These are phyloP conservation scores for Chamaetylas fuelleborni DNA, from an alignment of 2,113 vertebrate genomes.

Conservation along the genomic window DNA sequence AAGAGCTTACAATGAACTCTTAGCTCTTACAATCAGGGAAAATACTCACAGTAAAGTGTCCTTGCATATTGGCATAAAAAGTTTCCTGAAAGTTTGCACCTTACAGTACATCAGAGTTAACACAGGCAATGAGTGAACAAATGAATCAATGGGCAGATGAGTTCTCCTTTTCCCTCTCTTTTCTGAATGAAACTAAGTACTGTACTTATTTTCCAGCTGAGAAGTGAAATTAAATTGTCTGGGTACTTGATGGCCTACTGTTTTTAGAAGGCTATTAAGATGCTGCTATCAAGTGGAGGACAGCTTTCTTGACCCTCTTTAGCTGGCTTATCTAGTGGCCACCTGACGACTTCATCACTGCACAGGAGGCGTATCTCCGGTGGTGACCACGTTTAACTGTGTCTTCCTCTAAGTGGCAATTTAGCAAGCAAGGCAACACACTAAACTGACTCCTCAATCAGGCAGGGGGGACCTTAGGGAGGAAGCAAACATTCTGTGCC, in stretches of 20 bases:
- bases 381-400: neutral
- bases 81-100: neutral
- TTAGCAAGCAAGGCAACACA: neutral
- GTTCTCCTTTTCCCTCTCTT: neutral
- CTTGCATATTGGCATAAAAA: neutral
- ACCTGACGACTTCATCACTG: neutral
- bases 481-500: neutral
- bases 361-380: neutral
- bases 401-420: conserved; percentile 32
- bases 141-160: neutral
- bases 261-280: conserved; percentile 67
- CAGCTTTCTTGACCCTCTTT: conserved; percentile 62
- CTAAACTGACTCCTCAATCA: neutral
- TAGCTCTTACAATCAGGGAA: neutral
- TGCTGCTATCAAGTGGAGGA: conserved; percentile 15
- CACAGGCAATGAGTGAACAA: neutral
- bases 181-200: conserved; percentile 44
- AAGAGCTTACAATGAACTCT: neutral
- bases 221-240: conserved; percentile 69
- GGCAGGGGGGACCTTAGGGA: neutral
- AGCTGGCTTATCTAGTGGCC: conserved; percentile 45
- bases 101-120: neutral
- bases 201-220: conserved; percentile 63
- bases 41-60: neutral
- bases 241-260: conserved; percentile 53